Conservation (phyloP, 2,888 invertebrate species). For the Lepas anatifera region DNA sequence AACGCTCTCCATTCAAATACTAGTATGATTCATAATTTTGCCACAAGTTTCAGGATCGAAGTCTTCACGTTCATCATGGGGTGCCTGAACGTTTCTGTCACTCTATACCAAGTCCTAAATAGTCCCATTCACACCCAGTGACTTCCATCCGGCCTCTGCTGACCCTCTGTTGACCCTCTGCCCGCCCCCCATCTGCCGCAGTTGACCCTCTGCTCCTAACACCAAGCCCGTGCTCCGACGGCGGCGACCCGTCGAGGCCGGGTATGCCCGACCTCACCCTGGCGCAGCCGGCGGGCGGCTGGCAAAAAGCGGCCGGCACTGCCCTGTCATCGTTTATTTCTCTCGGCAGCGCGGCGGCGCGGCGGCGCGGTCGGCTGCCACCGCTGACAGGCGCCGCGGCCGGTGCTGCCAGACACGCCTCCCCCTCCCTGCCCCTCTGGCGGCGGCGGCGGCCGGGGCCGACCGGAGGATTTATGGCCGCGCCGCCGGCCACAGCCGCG, state of each 20-base stretch:
- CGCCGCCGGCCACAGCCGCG: not conserved
- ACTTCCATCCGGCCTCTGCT: too few relatives aligned
- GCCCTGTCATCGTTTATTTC: slow-evolving; percentile 7
- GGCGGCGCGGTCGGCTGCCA: not conserved
- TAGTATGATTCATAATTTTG: too few relatives aligned
- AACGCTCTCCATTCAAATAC: too few relatives aligned
- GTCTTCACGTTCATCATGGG: too few relatives aligned
- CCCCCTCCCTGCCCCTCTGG: not conserved
- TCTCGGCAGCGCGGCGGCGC: too few relatives aligned
- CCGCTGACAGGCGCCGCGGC: not conserved
- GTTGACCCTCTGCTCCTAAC: not conserved
- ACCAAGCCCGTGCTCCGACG: not conserved
- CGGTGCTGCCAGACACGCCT: not conserved
- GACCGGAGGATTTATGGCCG: not conserved
- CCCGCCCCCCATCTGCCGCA: not conserved
- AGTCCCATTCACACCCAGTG: too few relatives aligned
- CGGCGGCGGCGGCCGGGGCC: not conserved
- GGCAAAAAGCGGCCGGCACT: not conserved
- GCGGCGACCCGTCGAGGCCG: not conserved
- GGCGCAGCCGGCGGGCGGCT: not conserved
- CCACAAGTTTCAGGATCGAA: too few relatives aligned
- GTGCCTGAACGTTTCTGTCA: too few relatives aligned
- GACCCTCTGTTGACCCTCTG: too few relatives aligned
- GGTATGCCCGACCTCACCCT: too few relatives aligned
- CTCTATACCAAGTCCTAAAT: too few relatives aligned